phyloP scores from a whole-genome alignment of 1,140 invertebrate species.

The Aphis gossypii region DNA sequence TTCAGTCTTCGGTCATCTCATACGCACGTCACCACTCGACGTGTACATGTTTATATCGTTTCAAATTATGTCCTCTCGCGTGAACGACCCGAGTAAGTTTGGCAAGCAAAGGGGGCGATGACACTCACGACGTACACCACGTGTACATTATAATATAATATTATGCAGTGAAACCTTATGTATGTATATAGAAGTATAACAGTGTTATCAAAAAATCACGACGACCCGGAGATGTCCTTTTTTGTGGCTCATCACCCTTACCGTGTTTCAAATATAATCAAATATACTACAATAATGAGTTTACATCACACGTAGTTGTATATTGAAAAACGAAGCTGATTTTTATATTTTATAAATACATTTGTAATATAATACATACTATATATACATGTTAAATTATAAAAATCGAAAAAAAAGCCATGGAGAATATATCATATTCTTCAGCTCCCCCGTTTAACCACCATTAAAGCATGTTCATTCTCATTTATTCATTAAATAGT shows the following conservation, averaged over 20 bases:
- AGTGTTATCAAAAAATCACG: background rate
- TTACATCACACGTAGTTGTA: too few relatives aligned
- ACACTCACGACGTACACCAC: background rate
- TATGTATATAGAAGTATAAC: background rate
- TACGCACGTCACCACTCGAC: background rate
- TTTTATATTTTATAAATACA: too few relatives aligned
- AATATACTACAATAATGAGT: too few relatives aligned
- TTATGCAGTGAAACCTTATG: background rate
- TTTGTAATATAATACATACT: too few relatives aligned
- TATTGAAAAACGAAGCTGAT: too few relatives aligned
- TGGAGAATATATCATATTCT: too few relatives aligned
- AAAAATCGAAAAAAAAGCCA: too few relatives aligned
- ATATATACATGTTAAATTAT: too few relatives aligned
- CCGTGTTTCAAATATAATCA: background rate
- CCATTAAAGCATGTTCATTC: too few relatives aligned
- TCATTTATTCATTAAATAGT: too few relatives aligned
- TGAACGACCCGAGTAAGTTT: background rate
- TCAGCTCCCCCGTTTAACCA: too few relatives aligned
- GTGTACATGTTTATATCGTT: background rate
- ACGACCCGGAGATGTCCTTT: background rate
- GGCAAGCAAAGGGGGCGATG: background rate
- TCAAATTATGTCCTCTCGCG: background rate
- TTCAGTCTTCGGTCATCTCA: background rate
- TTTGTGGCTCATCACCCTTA: background rate
- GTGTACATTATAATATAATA: background rate